Percentiles rank a stretch among this genome's conserved stretches.
Conservation (phyloP, 2,888 invertebrate genomes). For the Altica lythri region DNA sequence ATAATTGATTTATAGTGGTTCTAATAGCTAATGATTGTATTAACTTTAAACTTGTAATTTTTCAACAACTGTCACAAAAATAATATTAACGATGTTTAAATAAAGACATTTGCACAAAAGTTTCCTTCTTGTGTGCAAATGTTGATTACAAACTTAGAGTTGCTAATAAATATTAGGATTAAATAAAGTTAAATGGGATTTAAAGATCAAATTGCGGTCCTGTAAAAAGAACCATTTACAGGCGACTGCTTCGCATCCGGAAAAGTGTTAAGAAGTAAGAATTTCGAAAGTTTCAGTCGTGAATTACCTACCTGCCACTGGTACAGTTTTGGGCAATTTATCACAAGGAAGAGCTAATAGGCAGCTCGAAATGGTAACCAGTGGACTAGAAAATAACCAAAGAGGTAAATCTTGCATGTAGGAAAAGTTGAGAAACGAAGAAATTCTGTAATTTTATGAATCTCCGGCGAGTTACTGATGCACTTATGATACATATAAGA, state of each 20-base stretch:
- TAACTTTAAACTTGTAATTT: too few species aligned
- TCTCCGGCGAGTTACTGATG: conserved; percentile 2
- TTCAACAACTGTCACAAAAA: too few species aligned
- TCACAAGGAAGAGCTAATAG: conserved; percentile 56
- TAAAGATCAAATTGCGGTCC: conserved; percentile 7
- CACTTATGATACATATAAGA: too few species aligned
- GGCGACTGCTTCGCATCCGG: conserved; percentile 21
- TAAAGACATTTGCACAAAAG: too few species aligned
- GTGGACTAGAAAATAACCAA: conserved; percentile 45
- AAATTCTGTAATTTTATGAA: not conserved
- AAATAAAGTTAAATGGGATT: too few species aligned
- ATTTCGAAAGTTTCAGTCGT: conserved; percentile 53
- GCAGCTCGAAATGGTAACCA: conserved; percentile 46
- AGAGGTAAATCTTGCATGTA: conserved; percentile 10
- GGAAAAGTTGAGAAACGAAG: conserved; percentile 1
- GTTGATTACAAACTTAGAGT: too few species aligned
- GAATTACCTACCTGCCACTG: conserved; percentile 65
- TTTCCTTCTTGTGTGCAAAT: too few species aligned
- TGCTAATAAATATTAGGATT: too few species aligned
- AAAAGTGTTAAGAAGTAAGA: conserved; percentile 56
- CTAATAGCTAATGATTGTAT: too few species aligned
- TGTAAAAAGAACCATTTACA: not conserved
- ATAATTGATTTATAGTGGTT: too few species aligned
- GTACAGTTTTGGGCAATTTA: conserved; percentile 67
- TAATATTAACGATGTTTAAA: too few species aligned